A percentile compares a stretch with the other conserved stretches of the same genome.
Evolutionary conservation across 2,113 vertebrate species (phyloP).

Genomic region (Chloropsis hardwickii): DNA sequence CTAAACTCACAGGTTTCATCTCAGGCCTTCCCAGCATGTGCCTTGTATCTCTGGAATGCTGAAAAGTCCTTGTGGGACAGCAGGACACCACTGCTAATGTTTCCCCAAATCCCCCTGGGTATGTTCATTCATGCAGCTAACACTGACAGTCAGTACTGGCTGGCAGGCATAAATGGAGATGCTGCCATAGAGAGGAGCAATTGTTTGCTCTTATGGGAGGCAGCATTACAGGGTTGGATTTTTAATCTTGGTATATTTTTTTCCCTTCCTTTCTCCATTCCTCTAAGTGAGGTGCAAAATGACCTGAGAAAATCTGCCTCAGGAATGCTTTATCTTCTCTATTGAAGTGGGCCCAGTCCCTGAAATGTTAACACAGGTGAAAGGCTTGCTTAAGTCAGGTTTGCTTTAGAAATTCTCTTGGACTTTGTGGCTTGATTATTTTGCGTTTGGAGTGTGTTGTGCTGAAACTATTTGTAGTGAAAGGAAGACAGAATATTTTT

Average conservation of each 20-base stretch:
- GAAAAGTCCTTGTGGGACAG: not conserved
- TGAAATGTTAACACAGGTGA: not conserved
- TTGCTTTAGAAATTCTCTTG: not conserved
- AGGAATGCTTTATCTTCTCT: not conserved
- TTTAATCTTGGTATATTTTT: not conserved
- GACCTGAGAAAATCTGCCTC: not conserved
- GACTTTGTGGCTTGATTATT: conserved; percentile 12
- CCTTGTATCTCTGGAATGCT: not conserved
- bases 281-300: not conserved
- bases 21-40: conserved; percentile 14
- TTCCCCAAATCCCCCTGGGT: not conserved
- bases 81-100: not conserved
- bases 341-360: not conserved
- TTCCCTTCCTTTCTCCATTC: not conserved
- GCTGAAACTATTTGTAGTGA: conserved; percentile 25
- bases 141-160: not conserved
- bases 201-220: not conserved
- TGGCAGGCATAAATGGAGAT: not conserved
- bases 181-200: not conserved
- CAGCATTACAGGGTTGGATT: not conserved
- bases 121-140: not conserved
- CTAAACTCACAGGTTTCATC: not conserved
- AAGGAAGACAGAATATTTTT: conserved; percentile 57
- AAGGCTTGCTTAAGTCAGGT: not conserved
- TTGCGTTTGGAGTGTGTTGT: conserved; percentile 51